These are phyloP conservation scores for Isoperla grammatica DNA, from an alignment of 2,888 invertebrate genomes.

Conservation along the genomic window DNA sequence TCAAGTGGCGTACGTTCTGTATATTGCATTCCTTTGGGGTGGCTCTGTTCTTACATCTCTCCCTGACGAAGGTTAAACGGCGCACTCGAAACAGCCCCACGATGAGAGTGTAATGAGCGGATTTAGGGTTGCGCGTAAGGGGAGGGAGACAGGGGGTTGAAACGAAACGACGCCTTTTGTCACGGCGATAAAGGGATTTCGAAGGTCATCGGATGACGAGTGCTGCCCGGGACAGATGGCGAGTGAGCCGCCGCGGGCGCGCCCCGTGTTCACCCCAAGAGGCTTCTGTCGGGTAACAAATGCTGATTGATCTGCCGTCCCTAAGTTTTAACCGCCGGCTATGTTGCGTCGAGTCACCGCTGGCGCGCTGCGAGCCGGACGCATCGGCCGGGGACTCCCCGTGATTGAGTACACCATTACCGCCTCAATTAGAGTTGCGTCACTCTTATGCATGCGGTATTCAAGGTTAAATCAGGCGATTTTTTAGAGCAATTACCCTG, in stretches of 20 bases:
- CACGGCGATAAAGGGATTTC: conserved; percentile 21
- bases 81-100: conserved; percentile 17
- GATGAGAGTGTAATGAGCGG: conserved; percentile 23
- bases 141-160: conserved; percentile 1
- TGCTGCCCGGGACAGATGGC: neutral
- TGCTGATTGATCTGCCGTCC: conserved; percentile 20
- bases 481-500: no score
- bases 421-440: conserved; percentile 10
- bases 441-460: no score
- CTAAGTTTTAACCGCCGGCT: conserved; percentile 1
- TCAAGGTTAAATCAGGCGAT: no score
- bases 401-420: conserved; percentile 11
- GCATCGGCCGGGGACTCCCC: conserved; percentile 1
- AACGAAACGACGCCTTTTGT: conserved; percentile 21
- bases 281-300: conserved; percentile 20
- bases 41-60: no score
- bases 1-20: no score
- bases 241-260: neutral
- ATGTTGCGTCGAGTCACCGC: conserved; percentile 6
- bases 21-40: no score
- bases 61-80: neutral
- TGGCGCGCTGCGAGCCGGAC: neutral
- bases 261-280: neutral
- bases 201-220: conserved; percentile 5
- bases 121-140: conserved; percentile 16